Evolutionary conservation across 2,888 invertebrate species (phyloP).

Genomic region (Caenorhabditis angaria): DNA sequence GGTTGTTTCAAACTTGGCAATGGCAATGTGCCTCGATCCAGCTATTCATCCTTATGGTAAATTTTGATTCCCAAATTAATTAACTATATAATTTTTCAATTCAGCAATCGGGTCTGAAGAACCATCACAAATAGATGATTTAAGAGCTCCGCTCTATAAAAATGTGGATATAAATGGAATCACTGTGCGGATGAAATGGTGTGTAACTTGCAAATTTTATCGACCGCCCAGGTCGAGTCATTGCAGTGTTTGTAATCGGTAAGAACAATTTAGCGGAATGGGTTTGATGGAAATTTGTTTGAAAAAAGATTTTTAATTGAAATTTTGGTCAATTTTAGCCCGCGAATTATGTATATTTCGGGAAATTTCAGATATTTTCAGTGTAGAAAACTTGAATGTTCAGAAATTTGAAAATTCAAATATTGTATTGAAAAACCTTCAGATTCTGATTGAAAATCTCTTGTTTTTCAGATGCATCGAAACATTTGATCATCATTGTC

Average conservation of each 20-base stretch:
- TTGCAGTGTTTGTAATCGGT: slow-evolving; percentile 96
- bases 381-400: no score
- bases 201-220: slow-evolving; percentile 99
- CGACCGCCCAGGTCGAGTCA: slow-evolving; percentile 98
- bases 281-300: not conserved
- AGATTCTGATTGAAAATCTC: not conserved
- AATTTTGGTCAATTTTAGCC: not conserved
- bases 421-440: no score
- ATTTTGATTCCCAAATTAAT: slow-evolving; percentile 5
- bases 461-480: slow-evolving; percentile 74
- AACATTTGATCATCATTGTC: slow-evolving; percentile 99
- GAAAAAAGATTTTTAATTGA: not conserved
- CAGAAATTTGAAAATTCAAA: no score
- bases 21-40: slow-evolving; percentile 89
- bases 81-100: no score
- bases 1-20: slow-evolving; percentile 95
- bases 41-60: slow-evolving; percentile 56
- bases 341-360: no score
- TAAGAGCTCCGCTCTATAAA: slow-evolving; percentile 85
- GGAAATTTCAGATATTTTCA: no score
- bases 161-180: slow-evolving; percentile 94
- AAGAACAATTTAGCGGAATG: slow-evolving; percentile 6
- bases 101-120: slow-evolving; percentile 94
- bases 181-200: slow-evolving; percentile 89
- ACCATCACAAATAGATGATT: slow-evolving; percentile 87